Percentiles rank a stretch among this genome's conserved stretches.
Evolutionary conservation across 2,797 vertebrate genomes (phyloP).

Genomic region (Chaetophractus vellerosus): DNA sequence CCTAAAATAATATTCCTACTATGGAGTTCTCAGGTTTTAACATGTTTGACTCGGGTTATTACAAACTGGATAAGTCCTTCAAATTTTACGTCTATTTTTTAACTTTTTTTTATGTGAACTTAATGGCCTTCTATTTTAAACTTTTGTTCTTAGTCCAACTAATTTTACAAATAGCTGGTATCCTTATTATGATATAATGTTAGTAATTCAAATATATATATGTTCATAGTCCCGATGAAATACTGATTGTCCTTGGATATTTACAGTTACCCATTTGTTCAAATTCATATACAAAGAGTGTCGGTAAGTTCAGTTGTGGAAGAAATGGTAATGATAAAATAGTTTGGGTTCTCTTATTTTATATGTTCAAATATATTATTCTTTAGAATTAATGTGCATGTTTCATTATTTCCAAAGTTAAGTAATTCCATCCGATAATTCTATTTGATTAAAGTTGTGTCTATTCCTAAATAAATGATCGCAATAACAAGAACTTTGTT

Average conservation of each 20-base stretch:
- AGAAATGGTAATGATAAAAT: slow-evolving; percentile 25
- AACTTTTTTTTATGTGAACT: neutral
- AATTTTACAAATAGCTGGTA: neutral
- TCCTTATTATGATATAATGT: slow-evolving; percentile 20
- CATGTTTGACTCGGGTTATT: neutral
- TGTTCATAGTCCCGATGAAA: neutral
- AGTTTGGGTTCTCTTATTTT: neutral
- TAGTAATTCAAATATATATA: neutral
- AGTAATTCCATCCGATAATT: neutral
- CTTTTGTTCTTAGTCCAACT: neutral
- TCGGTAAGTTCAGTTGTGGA: neutral
- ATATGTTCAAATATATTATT: neutral
- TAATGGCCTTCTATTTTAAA: neutral
- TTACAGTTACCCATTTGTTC: slow-evolving; percentile 6
- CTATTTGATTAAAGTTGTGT: neutral
- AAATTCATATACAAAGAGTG: neutral
- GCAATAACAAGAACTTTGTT: slow-evolving; percentile 9
- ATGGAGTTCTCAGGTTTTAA: neutral
- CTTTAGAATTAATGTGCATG: slow-evolving; percentile 16
- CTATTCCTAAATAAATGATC: slow-evolving; percentile 56
- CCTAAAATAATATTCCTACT: neutral
- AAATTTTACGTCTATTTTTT: neutral
- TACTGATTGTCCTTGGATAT: neutral
- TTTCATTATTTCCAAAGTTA: neutral
- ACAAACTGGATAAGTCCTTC: slow-evolving; percentile 26